Percentiles rank a stretch among this genome's conserved stretches.
Conservation (phyloP, 2,797 vertebrate genomes). For the Chelonia mydas region DNA sequence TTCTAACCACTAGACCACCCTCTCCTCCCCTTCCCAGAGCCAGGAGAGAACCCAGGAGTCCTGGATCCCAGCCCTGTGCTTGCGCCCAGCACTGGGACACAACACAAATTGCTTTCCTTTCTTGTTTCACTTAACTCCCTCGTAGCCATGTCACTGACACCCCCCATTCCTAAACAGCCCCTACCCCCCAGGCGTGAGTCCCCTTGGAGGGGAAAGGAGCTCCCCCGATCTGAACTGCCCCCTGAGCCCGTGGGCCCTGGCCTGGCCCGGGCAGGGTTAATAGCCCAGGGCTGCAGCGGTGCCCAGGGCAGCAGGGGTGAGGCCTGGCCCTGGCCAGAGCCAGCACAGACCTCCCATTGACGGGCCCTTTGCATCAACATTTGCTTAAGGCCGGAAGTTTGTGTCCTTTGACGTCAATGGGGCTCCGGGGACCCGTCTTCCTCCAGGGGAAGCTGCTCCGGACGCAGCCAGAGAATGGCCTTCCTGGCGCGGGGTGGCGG, state of each 20-base stretch:
- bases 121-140: too few species aligned
- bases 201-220: neutral
- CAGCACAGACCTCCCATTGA: neutral
- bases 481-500: neutral
- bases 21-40: too few species aligned
- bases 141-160: too few species aligned
- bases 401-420: conserved; percentile 8
- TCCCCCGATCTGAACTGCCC: neutral
- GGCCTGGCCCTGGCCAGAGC: neutral
- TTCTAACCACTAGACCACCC: too few species aligned
- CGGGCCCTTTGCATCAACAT: conserved; percentile 3
- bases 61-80: too few species aligned
- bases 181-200: neutral
- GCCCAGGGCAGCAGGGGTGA: neutral
- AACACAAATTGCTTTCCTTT: too few species aligned
- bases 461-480: neutral
- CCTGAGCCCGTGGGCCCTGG: neutral
- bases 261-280: neutral
- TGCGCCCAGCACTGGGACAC: too few species aligned
- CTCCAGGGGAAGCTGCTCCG: neutral
- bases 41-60: too few species aligned
- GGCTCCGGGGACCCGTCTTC: neutral
- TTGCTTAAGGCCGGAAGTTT: conserved; percentile 9
- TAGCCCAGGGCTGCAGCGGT: neutral
- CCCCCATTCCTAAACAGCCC: neutral